A percentile compares a stretch with the other conserved stretches of the same genome.
These are phyloP conservation scores for Phortica magna DNA, from an alignment of 2,888 invertebrate species.

Conservation along the genomic window DNA sequence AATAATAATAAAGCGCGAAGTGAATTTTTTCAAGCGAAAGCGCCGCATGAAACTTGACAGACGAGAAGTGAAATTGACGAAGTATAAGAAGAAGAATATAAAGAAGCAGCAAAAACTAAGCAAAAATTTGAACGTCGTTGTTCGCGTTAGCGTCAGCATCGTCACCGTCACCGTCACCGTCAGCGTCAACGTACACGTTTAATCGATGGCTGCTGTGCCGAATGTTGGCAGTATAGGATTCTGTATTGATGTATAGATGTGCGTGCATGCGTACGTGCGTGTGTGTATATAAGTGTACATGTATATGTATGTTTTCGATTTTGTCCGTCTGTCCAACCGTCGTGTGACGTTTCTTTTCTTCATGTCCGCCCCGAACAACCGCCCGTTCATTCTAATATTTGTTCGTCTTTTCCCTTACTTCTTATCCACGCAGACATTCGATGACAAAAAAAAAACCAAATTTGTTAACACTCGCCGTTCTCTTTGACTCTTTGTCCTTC, in stretches of 20 bases:
- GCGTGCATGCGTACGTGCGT: conserved; percentile 34
- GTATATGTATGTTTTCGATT: conserved; percentile 36
- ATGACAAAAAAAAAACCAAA: conserved; percentile 57
- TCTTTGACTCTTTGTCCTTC: conserved; percentile 21
- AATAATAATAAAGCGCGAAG: background rate
- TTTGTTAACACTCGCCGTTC: conserved; percentile 29
- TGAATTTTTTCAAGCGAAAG: background rate
- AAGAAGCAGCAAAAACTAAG: background rate
- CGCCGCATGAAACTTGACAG: background rate
- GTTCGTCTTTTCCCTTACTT: background rate
- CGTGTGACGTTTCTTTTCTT: conserved; percentile 28
- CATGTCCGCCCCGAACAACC: background rate
- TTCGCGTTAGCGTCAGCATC: background rate
- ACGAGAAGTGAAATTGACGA: background rate
- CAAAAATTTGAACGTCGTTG: background rate
- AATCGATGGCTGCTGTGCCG: conserved; percentile 44
- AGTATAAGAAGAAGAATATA: background rate
- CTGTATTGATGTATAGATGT: conserved; percentile 33
- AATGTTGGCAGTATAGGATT: background rate
- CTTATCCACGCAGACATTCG: conserved; percentile 39
- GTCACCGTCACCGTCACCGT: conserved; percentile 4
- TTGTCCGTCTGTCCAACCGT: conserved; percentile 31
- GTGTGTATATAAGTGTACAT: conserved; percentile 20
- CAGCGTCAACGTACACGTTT: conserved; percentile 49
- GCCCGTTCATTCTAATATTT: too few species aligned